Conservation (phyloP, 2,888 invertebrate genomes). For the Trisateles emortualis region DNA sequence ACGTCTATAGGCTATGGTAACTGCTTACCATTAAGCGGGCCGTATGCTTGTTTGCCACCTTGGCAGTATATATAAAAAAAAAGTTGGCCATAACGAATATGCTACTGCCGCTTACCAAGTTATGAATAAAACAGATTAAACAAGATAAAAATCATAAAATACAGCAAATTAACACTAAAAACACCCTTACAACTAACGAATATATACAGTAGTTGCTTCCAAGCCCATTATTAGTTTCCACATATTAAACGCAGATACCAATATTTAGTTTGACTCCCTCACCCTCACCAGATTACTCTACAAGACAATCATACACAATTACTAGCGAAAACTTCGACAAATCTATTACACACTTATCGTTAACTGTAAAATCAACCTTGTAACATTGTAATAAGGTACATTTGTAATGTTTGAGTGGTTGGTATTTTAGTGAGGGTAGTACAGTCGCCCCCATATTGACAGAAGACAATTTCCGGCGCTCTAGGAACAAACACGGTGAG, state of each 20-base stretch:
- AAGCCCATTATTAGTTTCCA: constrained; percentile 44
- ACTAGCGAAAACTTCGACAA: constrained; percentile 43
- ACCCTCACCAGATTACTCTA: constrained; percentile 46
- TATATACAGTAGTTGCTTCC: constrained; percentile 16
- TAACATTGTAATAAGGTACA: constrained; percentile 10
- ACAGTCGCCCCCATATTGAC: constrained; percentile 67
- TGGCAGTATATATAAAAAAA: no score
- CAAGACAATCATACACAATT: constrained; percentile 68
- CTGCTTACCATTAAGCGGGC: no score
- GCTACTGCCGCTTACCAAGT: no score
- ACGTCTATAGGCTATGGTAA: no score
- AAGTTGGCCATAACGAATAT: no score
- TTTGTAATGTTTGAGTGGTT: constrained; percentile 1
- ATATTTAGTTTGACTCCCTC: constrained; percentile 57
- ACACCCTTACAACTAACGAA: constrained; percentile 5
- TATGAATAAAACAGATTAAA: no score
- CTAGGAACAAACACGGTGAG: constrained; percentile 51
- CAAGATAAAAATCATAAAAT: constrained; percentile 7
- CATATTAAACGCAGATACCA: constrained; percentile 50
- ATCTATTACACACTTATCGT: constrained; percentile 20
- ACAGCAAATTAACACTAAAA: constrained; percentile 2
- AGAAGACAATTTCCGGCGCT: constrained; percentile 76
- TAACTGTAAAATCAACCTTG: constrained; percentile 31
- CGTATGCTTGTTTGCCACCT: no score
- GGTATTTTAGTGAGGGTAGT: constrained; percentile 31